Evolutionary conservation across 2,888 invertebrate species (phyloP).

Genomic region (Apomyelois bistriatella): DNA sequence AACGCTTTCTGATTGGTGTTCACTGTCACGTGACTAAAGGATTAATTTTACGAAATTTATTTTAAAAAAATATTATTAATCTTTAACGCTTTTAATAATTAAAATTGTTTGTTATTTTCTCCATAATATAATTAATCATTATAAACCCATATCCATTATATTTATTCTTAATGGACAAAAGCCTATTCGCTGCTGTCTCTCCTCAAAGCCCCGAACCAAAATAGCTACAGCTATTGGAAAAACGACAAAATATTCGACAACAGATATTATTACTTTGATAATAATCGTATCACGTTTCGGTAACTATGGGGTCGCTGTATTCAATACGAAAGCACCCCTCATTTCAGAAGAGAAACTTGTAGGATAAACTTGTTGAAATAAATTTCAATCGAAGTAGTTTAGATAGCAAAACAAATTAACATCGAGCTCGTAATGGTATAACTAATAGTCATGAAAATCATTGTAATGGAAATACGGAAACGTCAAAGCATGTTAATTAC

Average conservation of each 20-base stretch:
- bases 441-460: slow-evolving; percentile 2
- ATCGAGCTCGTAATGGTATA: background rate
- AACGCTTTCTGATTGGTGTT: too few species aligned
- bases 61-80: too few species aligned
- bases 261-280: slow-evolving; percentile 41
- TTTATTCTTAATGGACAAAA: too few species aligned
- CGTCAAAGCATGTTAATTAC: slow-evolving; percentile 9
- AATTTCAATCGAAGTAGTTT: background rate
- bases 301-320: slow-evolving; percentile 20
- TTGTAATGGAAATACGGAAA: slow-evolving; percentile 9
- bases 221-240: slow-evolving; percentile 47
- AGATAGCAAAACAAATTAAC: background rate
- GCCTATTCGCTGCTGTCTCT: too few species aligned
- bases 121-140: too few species aligned
- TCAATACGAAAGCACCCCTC: slow-evolving; percentile 2
- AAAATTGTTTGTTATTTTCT: too few species aligned
- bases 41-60: too few species aligned
- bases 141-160: too few species aligned
- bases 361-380: too few species aligned
- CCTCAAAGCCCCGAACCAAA: slow-evolving; percentile 31
- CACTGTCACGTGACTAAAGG: too few species aligned
- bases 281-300: slow-evolving; percentile 45
- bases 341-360: background rate
- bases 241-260: slow-evolving; percentile 67
- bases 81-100: too few species aligned